phyloP scores from a whole-genome alignment of 2,888 invertebrate species.

The Eupithecia subumbrata region DNA sequence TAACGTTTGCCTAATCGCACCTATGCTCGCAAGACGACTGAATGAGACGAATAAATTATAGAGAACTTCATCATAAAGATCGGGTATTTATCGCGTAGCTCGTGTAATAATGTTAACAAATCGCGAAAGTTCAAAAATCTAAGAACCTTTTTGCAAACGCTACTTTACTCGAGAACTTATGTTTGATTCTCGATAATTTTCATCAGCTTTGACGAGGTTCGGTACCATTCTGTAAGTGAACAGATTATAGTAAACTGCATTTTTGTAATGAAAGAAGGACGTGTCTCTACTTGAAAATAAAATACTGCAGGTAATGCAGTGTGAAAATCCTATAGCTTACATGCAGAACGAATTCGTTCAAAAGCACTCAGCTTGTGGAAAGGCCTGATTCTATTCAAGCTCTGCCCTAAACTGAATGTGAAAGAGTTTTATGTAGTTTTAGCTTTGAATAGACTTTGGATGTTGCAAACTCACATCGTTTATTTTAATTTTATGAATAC shows the following conservation, averaged over 20 bases:
- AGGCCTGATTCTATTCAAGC: slow-evolving; percentile 1
- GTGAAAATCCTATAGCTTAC: not conserved
- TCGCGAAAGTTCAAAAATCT: too few species aligned
- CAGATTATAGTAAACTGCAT: not conserved
- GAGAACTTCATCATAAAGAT: too few species aligned
- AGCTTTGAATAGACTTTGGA: not conserved
- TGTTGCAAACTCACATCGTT: not conserved
- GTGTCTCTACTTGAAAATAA: not conserved
- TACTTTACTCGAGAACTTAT: not conserved
- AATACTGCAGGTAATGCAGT: not conserved
- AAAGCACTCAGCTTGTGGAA: slow-evolving; percentile 5
- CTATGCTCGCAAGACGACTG: too few species aligned
- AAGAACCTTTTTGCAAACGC: not conserved
- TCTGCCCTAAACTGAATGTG: not conserved
- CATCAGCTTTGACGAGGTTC: not conserved
- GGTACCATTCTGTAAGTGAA: not conserved
- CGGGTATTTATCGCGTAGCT: not conserved
- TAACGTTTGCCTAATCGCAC: too few species aligned
- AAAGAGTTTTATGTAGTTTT: slow-evolving; percentile 7
- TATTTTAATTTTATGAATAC: not conserved
- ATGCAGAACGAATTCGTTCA: too few species aligned
- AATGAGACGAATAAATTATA: too few species aligned
- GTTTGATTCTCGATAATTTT: not conserved
- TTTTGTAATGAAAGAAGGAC: not conserved
- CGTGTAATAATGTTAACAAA: not conserved